Percentiles rank a stretch among this genome's conserved stretches.
Evolutionary conservation across 1,140 invertebrate species (phyloP).

Genomic region (Dendrolimus kikuchii): DNA sequence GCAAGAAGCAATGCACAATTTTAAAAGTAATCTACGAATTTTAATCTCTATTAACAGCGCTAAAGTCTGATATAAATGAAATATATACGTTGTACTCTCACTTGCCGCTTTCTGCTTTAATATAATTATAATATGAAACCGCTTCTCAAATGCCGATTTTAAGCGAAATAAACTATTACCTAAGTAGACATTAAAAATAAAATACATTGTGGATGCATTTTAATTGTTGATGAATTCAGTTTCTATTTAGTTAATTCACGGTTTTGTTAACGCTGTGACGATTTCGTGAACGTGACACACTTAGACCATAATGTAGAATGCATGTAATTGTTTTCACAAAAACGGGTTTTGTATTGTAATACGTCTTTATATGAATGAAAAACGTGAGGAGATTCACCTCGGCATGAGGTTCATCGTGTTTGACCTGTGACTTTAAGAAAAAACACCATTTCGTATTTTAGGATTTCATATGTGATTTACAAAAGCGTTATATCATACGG

Average conservation of each 20-base stretch:
- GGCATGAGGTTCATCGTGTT: too few species aligned
- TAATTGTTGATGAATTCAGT: conserved; percentile 16
- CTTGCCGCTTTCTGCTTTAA: conserved; percentile 53
- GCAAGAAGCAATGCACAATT: too few species aligned
- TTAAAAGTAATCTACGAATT: too few species aligned
- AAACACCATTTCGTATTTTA: too few species aligned
- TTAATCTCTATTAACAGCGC: conserved; percentile 4
- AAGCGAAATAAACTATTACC: conserved; percentile 33
- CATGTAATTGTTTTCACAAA: too few species aligned
- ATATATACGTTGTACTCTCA: conserved; percentile 20
- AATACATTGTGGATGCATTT: conserved; percentile 21
- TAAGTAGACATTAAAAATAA: conserved; percentile 28
- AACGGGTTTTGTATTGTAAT: too few species aligned
- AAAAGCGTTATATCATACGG: too few species aligned
- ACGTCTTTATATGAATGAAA: too few species aligned
- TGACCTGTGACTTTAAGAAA: too few species aligned
- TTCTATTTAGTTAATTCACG: conserved; percentile 16
- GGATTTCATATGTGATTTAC: too few species aligned
- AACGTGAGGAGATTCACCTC: too few species aligned
- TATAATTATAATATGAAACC: conserved; percentile 21
- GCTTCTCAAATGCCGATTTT: conserved; percentile 36
- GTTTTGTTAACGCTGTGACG: conserved; percentile 7
- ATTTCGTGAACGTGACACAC: conserved; percentile 17
- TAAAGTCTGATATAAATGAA: conserved; percentile 13
- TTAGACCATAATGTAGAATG: conserved; percentile 2